Evolutionary conservation across 2,888 invertebrate genomes (phyloP).

Genomic region (Baronia brevicornis): DNA sequence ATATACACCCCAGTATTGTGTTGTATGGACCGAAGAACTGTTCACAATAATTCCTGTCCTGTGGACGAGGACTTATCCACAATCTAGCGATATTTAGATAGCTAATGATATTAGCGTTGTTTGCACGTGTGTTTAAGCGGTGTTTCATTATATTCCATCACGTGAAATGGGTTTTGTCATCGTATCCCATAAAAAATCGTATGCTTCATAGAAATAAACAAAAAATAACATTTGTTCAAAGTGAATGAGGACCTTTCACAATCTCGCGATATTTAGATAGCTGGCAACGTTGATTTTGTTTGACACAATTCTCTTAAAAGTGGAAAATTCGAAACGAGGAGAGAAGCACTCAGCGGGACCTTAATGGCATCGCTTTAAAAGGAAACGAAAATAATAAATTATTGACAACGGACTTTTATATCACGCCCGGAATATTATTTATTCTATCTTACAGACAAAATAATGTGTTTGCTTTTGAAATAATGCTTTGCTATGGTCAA

Average conservation of each 20-base stretch:
- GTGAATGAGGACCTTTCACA: slow-evolving; percentile 6
- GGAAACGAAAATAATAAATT: slow-evolving; percentile 67
- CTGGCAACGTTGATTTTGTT: slow-evolving; percentile 38
- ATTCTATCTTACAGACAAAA: slow-evolving; percentile 28
- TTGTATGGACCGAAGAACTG: too few species aligned
- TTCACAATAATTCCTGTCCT: too few species aligned
- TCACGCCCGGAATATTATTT: slow-evolving; percentile 47
- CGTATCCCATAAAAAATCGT: too few species aligned
- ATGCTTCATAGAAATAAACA: slow-evolving; percentile 7
- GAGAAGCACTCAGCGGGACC: slow-evolving; percentile 48
- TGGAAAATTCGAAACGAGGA: slow-evolving; percentile 44
- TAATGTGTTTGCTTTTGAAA: slow-evolving; percentile 29
- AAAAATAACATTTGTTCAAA: slow-evolving; percentile 4
- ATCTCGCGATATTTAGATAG: slow-evolving; percentile 32
- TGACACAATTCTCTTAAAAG: slow-evolving; percentile 42
- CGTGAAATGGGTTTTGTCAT: too few species aligned
- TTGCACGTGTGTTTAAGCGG: too few species aligned
- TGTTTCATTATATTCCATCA: too few species aligned
- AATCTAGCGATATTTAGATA: slow-evolving; percentile 31
- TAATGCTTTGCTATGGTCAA: slow-evolving; percentile 47
- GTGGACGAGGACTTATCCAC: slow-evolving; percentile 7
- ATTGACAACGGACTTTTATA: slow-evolving; percentile 58
- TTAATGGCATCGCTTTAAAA: slow-evolving; percentile 62
- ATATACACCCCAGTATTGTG: too few species aligned
- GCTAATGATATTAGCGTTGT: slow-evolving; percentile 37